Conservation (phyloP, 2,113 vertebrate species). For the Porphyrio hochstetteri region DNA sequence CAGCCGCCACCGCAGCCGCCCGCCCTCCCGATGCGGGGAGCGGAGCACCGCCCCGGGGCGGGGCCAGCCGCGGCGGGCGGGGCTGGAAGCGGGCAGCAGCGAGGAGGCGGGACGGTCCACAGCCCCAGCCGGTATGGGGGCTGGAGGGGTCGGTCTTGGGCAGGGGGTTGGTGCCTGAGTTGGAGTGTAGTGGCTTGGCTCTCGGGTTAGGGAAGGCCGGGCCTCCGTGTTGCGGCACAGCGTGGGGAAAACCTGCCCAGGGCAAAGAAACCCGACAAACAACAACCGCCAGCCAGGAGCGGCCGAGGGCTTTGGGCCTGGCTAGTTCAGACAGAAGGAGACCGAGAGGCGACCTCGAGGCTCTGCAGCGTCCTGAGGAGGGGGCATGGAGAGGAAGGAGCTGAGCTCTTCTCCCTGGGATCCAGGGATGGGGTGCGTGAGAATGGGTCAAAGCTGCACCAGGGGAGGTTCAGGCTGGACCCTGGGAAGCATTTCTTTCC, state of each 20-base stretch:
- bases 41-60: neutral
- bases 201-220: accelerated
- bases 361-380: neutral
- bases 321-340: neutral
- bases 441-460: neutral
- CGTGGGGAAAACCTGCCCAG: too few relatives aligned
- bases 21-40: accelerated
- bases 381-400: too few relatives aligned
- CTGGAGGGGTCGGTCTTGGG: too few relatives aligned
- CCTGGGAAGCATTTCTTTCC: accelerated
- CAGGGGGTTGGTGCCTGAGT: too few relatives aligned
- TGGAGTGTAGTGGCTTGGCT: accelerated
- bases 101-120: too few relatives aligned
- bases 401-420: neutral
- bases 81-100: neutral
- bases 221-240: accelerated
- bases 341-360: accelerated
- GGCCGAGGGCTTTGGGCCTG: accelerated
- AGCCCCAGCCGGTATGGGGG: too few relatives aligned
- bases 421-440: accelerated
- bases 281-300: accelerated
- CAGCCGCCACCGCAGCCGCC: accelerated
- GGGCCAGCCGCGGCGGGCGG: neutral
- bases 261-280: accelerated
- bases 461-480: neutral